phyloP scores from a whole-genome alignment of 2,888 invertebrate genomes.

The Andrena trimmerana region DNA sequence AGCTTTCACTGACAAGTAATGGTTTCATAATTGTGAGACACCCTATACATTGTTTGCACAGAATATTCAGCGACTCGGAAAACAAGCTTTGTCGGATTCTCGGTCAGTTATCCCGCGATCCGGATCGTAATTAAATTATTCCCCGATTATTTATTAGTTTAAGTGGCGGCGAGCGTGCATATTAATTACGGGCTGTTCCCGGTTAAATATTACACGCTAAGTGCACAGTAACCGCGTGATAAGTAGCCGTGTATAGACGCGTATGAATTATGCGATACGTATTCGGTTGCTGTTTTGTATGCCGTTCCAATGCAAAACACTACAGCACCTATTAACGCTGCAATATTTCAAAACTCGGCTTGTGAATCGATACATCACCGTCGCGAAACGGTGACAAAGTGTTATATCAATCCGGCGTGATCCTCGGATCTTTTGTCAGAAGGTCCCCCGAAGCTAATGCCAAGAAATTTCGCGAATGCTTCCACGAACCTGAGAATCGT shows the following conservation, averaged over 20 bases:
- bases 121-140: conserved; percentile 44
- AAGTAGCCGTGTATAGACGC: conserved; percentile 26
- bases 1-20: too few species aligned
- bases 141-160: conserved; percentile 40
- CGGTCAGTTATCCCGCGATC: background rate
- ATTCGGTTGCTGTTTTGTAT: conserved; percentile 35
- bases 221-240: conserved; percentile 36
- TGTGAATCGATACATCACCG: conserved; percentile 34
- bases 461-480: background rate
- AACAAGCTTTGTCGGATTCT: conserved; percentile 19
- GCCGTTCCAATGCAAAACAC: conserved; percentile 32
- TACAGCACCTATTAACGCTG: conserved; percentile 22
- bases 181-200: conserved; percentile 40
- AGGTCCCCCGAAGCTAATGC: background rate
- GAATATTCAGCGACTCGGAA: conserved; percentile 12
- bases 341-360: conserved; percentile 39
- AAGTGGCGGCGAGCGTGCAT: background rate
- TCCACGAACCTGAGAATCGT: background rate
- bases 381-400: conserved; percentile 12
- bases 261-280: conserved; percentile 45
- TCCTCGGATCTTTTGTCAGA: background rate
- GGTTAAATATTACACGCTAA: conserved; percentile 44
- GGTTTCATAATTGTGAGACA: background rate
- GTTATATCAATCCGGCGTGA: background rate
- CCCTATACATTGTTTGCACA: background rate